Conservation (phyloP, 2,888 invertebrate species). For the Bhutanitis thaidina region DNA sequence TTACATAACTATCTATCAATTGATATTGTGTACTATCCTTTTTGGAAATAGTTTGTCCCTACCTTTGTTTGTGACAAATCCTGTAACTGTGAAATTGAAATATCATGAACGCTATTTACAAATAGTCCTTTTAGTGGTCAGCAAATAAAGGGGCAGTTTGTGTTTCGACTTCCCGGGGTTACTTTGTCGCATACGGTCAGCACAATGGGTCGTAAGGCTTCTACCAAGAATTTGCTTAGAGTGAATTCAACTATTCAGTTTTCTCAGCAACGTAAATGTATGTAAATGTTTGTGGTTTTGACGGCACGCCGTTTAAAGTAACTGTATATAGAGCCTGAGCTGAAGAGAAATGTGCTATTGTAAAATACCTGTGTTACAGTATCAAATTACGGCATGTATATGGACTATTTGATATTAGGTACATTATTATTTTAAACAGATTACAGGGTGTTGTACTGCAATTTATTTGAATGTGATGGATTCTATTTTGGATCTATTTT, state of each 20-base stretch:
- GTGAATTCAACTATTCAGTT: slow-evolving; percentile 64
- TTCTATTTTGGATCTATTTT: no score
- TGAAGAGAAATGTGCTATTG: slow-evolving; percentile 13
- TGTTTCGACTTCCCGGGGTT: slow-evolving; percentile 29
- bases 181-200: slow-evolving; percentile 42
- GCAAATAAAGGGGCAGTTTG: slow-evolving; percentile 24
- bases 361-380: slow-evolving; percentile 2
- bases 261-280: slow-evolving; percentile 44
- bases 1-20: no score
- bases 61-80: not conserved
- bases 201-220: slow-evolving; percentile 65
- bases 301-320: slow-evolving; percentile 25
- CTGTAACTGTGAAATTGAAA: not conserved
- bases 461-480: no score
- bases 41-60: no score
- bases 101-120: slow-evolving; percentile 6
- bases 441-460: no score
- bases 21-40: no score
- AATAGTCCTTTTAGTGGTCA: slow-evolving; percentile 11
- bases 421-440: no score
- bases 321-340: slow-evolving; percentile 19
- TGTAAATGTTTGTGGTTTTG: slow-evolving; percentile 37
- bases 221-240: slow-evolving; percentile 47
- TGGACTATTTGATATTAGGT: not conserved
- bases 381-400: not conserved